phyloP scores from a whole-genome alignment of 1,140 invertebrate species.

The Lepidurus packardi region DNA sequence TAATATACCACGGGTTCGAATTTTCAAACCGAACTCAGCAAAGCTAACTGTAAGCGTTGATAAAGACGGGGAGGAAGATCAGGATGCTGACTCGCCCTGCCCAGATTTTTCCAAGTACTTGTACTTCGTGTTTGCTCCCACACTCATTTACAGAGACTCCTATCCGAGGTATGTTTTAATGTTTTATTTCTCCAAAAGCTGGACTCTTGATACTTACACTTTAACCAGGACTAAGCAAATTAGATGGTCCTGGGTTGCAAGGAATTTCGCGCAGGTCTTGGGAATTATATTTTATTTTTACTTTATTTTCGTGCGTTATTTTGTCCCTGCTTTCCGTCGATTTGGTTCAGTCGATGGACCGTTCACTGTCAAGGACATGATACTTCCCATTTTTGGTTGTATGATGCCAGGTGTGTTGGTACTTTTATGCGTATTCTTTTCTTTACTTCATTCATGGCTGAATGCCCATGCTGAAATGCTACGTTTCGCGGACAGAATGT shows the following conservation, averaged over 20 bases:
- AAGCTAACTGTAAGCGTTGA: background rate
- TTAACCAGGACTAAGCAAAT: slow-evolving; percentile 59
- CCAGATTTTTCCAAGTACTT: slow-evolving; percentile 69
- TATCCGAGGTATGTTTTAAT: slow-evolving; percentile 63
- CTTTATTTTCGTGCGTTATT: slow-evolving; percentile 69
- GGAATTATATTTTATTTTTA: slow-evolving; percentile 70
- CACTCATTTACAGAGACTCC: slow-evolving; percentile 72
- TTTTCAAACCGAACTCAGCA: slow-evolving; percentile 36
- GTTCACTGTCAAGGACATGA: slow-evolving; percentile 54
- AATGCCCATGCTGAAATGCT: slow-evolving; percentile 84
- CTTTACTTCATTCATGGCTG: slow-evolving; percentile 78
- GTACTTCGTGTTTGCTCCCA: slow-evolving; percentile 83
- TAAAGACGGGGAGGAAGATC: slow-evolving; percentile 34
- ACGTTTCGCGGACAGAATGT: slow-evolving; percentile 74
- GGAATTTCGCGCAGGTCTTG: slow-evolving; percentile 65
- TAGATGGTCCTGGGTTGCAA: slow-evolving; percentile 65
- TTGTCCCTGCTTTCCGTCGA: slow-evolving; percentile 62
- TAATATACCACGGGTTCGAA: slow-evolving; percentile 52
- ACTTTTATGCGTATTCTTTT: slow-evolving; percentile 73
- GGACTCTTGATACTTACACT: no score
- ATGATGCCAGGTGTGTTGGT: slow-evolving; percentile 68
- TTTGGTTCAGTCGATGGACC: slow-evolving; percentile 56
- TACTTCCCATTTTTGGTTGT: slow-evolving; percentile 62
- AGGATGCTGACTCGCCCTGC: slow-evolving; percentile 42
- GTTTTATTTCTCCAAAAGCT: no score